Percentiles rank a stretch among this genome's conserved stretches.
phyloP scores from a whole-genome alignment of 2,888 invertebrate species.

The Cephus nigrinus region DNA sequence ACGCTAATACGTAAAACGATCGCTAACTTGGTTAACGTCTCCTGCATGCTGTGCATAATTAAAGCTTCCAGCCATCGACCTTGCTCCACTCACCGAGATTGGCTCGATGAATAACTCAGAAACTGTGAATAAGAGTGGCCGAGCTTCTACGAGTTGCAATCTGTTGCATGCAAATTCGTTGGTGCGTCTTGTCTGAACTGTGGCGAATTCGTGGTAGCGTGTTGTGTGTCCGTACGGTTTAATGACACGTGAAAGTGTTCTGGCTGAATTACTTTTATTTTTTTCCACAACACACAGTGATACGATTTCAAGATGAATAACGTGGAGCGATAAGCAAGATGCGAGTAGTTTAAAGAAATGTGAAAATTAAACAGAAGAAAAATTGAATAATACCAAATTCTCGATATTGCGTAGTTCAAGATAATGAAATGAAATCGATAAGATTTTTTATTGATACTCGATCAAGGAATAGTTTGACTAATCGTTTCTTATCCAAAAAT shows the following conservation, averaged over 20 bases:
- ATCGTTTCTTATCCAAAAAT: background rate
- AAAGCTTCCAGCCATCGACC: slow-evolving; percentile 54
- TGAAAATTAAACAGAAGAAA: background rate
- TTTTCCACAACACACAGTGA: background rate
- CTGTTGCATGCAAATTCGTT: slow-evolving; percentile 37
- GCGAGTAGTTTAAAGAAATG: background rate
- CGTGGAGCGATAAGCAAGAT: background rate
- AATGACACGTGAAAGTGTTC: background rate
- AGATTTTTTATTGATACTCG: background rate
- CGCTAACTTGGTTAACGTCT: background rate
- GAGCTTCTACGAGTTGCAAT: slow-evolving; percentile 31
- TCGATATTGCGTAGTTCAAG: background rate
- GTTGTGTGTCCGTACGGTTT: background rate
- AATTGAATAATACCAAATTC: background rate
- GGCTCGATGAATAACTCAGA: slow-evolving; percentile 56
- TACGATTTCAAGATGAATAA: background rate
- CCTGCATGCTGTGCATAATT: slow-evolving; percentile 51
- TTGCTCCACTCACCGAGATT: slow-evolving; percentile 65
- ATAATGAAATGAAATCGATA: background rate
- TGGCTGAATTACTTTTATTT: background rate
- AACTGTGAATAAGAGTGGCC: slow-evolving; percentile 18
- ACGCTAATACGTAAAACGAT: background rate
- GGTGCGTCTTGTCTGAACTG: background rate
- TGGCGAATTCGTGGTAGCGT: background rate
- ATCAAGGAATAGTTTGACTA: background rate